Base-by-base conservation (phyloP, 2,888 invertebrate genomes). In the Tetragnatha montana region DNA sequence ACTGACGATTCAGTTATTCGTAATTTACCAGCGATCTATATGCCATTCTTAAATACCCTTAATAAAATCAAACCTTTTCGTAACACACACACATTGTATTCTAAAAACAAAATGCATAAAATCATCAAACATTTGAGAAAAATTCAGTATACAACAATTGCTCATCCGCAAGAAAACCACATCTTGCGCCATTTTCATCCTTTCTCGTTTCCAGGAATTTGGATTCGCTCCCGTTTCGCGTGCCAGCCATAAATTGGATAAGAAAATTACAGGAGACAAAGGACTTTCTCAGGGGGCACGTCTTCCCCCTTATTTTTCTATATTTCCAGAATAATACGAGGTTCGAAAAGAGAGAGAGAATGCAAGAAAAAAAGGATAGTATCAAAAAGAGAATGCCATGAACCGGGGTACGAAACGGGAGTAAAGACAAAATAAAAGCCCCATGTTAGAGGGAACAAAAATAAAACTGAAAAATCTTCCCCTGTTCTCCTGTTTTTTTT, bases 211-310 rank as follows among this genome's bases (percentile, higher is more conserved):
- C n/a, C 49, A 71, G 22, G 47, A 17, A 22, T 74, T 87, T 87
- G 87, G 81, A 69, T 51, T 21, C 17, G 35, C 69, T 21, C 87
- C 87, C 81, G 69, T 76, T 87, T 81, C 22, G 75, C 71, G 81
- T 76, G 76, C 70, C 8, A 51, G 81, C 51, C 82, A 81, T 87
- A 87, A 87, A 87, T 87, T 87, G 87, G 81, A 78, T 8, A 70
- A n/a, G 78, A 82, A 87, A 82, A 87, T 87, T 87, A 87, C 81
- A 35, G 71, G 35, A 50, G 49, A 78, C 51, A 76, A 68, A 17
- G 47, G 87, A 81, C 87, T 87, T 81, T 81, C 51, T 47, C 75
- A 51, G 60, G 68, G 75, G 68, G 35, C 79, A 22, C 73, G 19
- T 81, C 19, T 51, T 80, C 74, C 68, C 47, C 35, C 8, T 80